Percentiles rank a stretch among this genome's conserved stretches.
These are phyloP conservation scores for Propsilocerus akamusi DNA, from an alignment of 1,140 invertebrate genomes.

Conservation along the genomic window DNA sequence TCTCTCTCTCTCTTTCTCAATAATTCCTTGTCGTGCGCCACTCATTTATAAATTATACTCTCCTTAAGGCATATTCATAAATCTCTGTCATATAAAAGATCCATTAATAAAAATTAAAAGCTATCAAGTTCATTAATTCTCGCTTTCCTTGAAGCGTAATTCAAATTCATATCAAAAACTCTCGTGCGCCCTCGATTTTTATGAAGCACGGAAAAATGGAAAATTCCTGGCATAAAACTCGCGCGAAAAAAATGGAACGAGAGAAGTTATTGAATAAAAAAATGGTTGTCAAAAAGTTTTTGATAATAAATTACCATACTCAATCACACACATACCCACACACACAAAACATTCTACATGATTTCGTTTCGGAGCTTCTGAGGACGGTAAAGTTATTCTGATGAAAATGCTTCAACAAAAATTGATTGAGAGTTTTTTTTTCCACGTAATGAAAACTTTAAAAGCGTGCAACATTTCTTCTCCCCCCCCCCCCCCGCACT, in stretches of 20 bases:
- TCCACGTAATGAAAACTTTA: too few species aligned
- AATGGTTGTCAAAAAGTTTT: conserved; percentile 2
- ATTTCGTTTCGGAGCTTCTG: too few species aligned
- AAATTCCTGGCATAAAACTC: too few species aligned
- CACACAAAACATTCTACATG: too few species aligned
- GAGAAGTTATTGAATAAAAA: conserved; percentile 2
- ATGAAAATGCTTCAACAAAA: too few species aligned
- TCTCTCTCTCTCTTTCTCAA: not conserved
- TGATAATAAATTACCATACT: conserved; percentile 4
- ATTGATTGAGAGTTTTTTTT: too few species aligned
- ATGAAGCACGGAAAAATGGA: not conserved
- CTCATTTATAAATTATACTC: not conserved
- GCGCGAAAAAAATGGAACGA: not conserved
- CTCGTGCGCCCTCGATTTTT: too few species aligned
- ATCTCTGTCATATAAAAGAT: conserved; percentile 1
- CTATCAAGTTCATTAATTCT: conserved; percentile 3
- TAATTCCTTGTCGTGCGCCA: too few species aligned
- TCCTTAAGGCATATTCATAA: conserved; percentile 2
- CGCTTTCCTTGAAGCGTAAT: not conserved
- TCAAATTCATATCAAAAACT: too few species aligned
- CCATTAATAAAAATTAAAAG: conserved; percentile 4
- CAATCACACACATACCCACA: not conserved
- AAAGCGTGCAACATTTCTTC: too few species aligned
- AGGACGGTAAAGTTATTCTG: too few species aligned
- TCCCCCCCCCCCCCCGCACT: too few species aligned